A percentile compares a stretch with the other conserved stretches of the same genome.
Conservation (phyloP, 2,113 vertebrate species). For the Paralichthys olivaceus region DNA sequence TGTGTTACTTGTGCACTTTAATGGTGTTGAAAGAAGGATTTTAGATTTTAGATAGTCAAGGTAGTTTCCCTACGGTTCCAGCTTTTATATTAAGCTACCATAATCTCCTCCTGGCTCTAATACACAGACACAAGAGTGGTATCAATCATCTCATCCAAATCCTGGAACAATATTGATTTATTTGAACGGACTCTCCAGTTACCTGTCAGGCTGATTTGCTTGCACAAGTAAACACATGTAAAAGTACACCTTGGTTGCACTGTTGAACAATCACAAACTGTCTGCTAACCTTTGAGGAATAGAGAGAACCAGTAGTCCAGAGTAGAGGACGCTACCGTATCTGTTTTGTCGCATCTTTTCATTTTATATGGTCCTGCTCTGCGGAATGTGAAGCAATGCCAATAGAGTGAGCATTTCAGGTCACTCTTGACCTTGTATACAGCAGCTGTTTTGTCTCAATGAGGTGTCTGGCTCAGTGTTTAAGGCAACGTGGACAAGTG, state of each 20-base stretch:
- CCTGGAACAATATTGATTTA: too few relatives aligned
- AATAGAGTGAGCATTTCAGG: background rate
- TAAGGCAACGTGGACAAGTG: background rate
- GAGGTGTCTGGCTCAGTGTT: background rate
- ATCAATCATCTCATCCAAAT: background rate
- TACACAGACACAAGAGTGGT: background rate
- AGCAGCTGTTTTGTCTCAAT: too few relatives aligned
- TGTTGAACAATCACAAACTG: background rate
- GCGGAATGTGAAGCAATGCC: conserved; percentile 4
- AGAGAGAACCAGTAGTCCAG: background rate
- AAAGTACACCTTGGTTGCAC: background rate
- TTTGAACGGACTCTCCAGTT: too few relatives aligned
- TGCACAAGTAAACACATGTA: background rate
- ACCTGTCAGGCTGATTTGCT: background rate
- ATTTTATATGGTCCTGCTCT: background rate
- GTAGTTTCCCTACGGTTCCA: too few relatives aligned
- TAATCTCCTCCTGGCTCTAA: too few relatives aligned
- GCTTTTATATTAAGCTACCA: background rate
- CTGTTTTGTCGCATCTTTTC: background rate
- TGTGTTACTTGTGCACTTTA: too few relatives aligned
- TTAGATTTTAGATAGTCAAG: too few relatives aligned
- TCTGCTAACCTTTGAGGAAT: background rate
- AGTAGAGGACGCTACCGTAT: background rate
- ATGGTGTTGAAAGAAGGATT: too few relatives aligned
- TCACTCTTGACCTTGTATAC: background rate